These are phyloP conservation scores for Heliconius nattereri DNA, from an alignment of 1,140 invertebrate species.

Conservation along the genomic window DNA sequence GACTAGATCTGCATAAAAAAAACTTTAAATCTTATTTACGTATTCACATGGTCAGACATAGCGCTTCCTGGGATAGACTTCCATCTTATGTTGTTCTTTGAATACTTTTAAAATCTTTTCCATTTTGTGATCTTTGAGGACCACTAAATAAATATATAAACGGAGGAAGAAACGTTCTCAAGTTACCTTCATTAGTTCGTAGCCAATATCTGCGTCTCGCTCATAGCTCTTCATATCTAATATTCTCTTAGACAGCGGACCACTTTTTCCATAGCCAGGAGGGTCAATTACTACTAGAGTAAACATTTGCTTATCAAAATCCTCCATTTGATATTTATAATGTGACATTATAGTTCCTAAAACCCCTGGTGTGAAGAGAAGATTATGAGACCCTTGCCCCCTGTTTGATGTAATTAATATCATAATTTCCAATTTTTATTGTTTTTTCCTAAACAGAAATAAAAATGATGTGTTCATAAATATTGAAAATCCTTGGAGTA, in stretches of 20 bases:
- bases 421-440: slow-evolving; percentile 82
- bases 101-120: no score
- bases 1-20: no score
- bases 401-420: slow-evolving; percentile 87
- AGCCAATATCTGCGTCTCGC: slow-evolving; percentile 86
- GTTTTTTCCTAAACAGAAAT: slow-evolving; percentile 50
- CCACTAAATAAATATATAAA: no score
- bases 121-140: no score
- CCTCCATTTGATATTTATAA: slow-evolving; percentile 22
- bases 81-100: no score
- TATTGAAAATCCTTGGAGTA: no score
- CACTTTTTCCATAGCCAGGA: slow-evolving; percentile 92
- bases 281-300: slow-evolving; percentile 92
- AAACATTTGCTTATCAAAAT: slow-evolving; percentile 83
- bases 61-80: no score
- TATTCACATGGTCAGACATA: no score
- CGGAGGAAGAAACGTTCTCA: background rate
- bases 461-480: background rate
- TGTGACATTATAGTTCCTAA: slow-evolving; percentile 87
- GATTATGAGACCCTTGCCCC: slow-evolving; percentile 86
- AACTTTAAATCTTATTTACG: no score
- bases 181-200: slow-evolving; percentile 82
- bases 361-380: slow-evolving; percentile 89
- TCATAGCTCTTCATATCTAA: slow-evolving; percentile 86
- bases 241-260: slow-evolving; percentile 86